Evolutionary conservation across 2,797 vertebrate genomes (phyloP).

Genomic region (Eleutherodactylus coqui): DNA sequence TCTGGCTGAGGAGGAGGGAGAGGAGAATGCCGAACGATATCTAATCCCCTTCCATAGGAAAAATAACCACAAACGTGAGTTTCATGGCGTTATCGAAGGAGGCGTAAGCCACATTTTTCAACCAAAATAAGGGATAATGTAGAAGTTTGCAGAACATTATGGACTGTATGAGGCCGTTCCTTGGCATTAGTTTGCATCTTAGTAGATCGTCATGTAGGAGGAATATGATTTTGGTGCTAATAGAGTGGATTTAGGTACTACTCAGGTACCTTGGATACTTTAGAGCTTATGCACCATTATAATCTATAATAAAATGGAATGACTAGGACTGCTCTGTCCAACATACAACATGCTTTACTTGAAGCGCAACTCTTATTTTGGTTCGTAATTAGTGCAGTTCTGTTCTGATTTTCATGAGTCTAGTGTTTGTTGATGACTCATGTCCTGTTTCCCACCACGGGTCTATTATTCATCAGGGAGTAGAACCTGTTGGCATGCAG

Average conservation of each 20-base stretch:
- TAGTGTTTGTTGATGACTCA: too few relatives aligned
- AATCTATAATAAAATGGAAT: too few relatives aligned
- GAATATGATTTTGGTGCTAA: neutral
- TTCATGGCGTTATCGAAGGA: neutral
- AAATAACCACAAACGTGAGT: slow-evolving; percentile 95
- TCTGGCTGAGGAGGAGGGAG: slow-evolving; percentile 92
- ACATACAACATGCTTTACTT: too few relatives aligned
- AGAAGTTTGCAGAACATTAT: neutral
- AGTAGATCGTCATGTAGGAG: neutral
- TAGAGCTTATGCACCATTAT: neutral
- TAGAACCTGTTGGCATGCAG: too few relatives aligned
- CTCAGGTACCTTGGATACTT: neutral
- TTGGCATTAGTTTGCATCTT: too few relatives aligned
- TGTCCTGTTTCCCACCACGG: too few relatives aligned
- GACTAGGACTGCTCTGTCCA: too few relatives aligned
- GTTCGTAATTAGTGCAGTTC: too few relatives aligned
- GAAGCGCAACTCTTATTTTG: too few relatives aligned
- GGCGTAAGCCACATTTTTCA: neutral
- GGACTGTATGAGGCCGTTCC: too few relatives aligned
- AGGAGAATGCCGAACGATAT: slow-evolving; percentile 89
- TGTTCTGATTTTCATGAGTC: too few relatives aligned
- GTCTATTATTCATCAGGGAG: too few relatives aligned
- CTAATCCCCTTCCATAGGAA: slow-evolving; percentile 92
- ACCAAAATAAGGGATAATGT: neutral
- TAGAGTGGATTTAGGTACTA: neutral